These are phyloP conservation scores for Xylota segnis DNA, from an alignment of 2,888 invertebrate genomes.

Conservation along the genomic window DNA sequence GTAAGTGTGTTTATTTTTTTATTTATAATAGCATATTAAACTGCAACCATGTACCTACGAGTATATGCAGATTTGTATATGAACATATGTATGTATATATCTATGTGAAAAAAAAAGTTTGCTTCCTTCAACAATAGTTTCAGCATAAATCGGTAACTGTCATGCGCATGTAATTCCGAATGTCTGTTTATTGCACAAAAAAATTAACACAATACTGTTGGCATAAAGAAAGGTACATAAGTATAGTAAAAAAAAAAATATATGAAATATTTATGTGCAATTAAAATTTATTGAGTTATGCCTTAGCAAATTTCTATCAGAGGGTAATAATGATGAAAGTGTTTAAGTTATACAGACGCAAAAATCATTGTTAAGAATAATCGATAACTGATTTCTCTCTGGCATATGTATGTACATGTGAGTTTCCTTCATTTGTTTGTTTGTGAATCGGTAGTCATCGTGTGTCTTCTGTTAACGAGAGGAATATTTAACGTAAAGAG, in stretches of 20 bases:
- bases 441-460: constrained; percentile 40
- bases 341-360: background rate
- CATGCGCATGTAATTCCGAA: background rate
- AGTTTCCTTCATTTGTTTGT: constrained; percentile 19
- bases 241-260: background rate
- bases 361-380: constrained; percentile 9
- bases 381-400: constrained; percentile 25
- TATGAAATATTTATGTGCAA: background rate
- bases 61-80: too few relatives aligned
- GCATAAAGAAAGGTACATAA: background rate
- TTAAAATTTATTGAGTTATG: too few relatives aligned
- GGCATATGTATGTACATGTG: background rate
- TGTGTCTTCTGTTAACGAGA: constrained; percentile 17
- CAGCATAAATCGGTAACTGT: background rate
- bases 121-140: background rate
- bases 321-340: background rate
- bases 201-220: background rate
- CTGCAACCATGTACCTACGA: too few relatives aligned
- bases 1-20: too few relatives aligned
- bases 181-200: background rate
- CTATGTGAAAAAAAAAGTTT: too few relatives aligned
- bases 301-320: background rate
- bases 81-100: too few relatives aligned
- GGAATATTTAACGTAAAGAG: constrained; percentile 8
- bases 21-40: too few relatives aligned